A percentile compares a stretch with the other conserved stretches of the same genome.
Conservation (phyloP, 2,113 vertebrate species). For the Corapipo altera region DNA sequence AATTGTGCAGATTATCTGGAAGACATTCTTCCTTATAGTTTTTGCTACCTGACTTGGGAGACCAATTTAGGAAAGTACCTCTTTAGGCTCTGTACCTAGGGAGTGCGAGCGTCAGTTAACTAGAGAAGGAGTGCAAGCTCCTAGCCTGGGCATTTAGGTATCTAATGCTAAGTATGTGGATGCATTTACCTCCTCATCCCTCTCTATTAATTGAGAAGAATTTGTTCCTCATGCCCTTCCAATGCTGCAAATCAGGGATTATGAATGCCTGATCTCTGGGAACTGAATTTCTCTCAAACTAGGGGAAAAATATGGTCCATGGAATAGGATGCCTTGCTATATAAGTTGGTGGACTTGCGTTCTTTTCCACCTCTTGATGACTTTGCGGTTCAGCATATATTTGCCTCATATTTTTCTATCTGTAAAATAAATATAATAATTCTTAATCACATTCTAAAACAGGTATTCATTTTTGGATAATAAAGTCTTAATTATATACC, state of each 20-base stretch:
- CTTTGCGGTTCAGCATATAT: neutral
- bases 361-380: neutral
- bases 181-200: neutral
- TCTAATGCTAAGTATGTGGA: neutral
- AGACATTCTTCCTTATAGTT: neutral
- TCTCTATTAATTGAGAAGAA: neutral
- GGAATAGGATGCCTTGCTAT: neutral
- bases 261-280: neutral
- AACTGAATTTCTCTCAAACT: neutral
- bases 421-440: neutral
- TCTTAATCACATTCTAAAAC: neutral
- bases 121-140: neutral
- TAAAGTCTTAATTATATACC: neutral
- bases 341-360: neutral
- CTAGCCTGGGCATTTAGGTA: neutral
- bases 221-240: neutral
- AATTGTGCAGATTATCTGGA: neutral
- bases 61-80: neutral
- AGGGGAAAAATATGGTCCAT: neutral
- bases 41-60: neutral
- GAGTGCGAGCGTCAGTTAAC: neutral
- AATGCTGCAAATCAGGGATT: neutral
- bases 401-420: neutral
- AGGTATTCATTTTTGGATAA: neutral
- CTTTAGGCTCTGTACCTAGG: neutral